phyloP scores from a whole-genome alignment of 2,113 vertebrate species.

The Synchiropus splendidus region DNA sequence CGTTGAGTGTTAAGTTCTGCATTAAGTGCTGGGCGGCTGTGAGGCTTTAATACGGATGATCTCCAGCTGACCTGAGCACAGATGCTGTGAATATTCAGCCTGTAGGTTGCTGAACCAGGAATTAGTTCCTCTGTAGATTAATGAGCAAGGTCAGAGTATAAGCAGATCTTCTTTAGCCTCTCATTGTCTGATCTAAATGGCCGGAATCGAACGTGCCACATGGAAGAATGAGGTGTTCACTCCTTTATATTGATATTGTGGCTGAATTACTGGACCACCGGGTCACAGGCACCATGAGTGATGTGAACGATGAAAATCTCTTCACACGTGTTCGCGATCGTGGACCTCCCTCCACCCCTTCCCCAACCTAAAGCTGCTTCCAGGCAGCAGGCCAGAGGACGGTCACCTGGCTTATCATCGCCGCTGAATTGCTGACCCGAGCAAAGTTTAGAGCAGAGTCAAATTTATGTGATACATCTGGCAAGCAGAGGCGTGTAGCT shows the following conservation, averaged over 20 bases:
- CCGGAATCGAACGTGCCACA: conserved; percentile 4
- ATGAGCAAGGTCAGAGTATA: too few relatives aligned
- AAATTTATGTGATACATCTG: conserved; percentile 13
- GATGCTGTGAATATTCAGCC: too few relatives aligned
- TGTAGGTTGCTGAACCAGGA: conserved; percentile 29
- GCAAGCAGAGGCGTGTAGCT: background rate
- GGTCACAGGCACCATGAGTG: conserved; percentile 28
- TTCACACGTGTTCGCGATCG: too few relatives aligned
- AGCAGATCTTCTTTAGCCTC: too few relatives aligned
- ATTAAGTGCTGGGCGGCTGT: conserved; percentile 18
- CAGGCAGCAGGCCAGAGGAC: too few relatives aligned
- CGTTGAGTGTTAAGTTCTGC: conserved; percentile 30
- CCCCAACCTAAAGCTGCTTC: conserved; percentile 37
- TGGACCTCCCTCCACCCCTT: background rate
- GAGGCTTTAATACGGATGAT: conserved; percentile 50
- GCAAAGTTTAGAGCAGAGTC: conserved; percentile 12
- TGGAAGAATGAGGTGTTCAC: conserved; percentile 4
- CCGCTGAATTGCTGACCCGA: conserved; percentile 32
- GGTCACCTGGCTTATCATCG: conserved; percentile 44
- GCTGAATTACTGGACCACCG: conserved; percentile 18
- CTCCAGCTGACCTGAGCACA: too few relatives aligned
- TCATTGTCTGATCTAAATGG: background rate
- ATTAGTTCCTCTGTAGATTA: too few relatives aligned
- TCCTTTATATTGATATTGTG: conserved; percentile 12
- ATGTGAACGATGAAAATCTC: conserved; percentile 35